Percentiles rank a stretch among this genome's conserved stretches.
These are phyloP conservation scores for Dicyrtoma fusca DNA, from an alignment of 2,888 invertebrate genomes.

Conservation along the genomic window DNA sequence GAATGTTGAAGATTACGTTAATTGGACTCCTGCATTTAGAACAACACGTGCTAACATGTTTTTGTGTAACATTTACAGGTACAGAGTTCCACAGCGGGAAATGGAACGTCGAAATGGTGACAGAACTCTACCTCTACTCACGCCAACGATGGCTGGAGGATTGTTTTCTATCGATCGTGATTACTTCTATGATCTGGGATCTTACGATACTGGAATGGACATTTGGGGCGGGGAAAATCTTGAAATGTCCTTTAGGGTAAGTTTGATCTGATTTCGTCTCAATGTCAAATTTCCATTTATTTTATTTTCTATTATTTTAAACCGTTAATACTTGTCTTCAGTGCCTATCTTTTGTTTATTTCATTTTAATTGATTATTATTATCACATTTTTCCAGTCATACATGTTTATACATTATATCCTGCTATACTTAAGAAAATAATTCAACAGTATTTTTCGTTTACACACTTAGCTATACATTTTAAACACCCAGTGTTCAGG, in stretches of 20 bases:
- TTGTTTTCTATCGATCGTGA: slow-evolving; percentile 83
- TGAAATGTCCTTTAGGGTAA: slow-evolving; percentile 68
- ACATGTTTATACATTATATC: slow-evolving; percentile 1
- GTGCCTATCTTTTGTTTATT: too few species aligned
- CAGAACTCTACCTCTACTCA: slow-evolving; percentile 86
- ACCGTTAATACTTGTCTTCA: too few species aligned
- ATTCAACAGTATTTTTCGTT: too few species aligned
- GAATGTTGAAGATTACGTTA: too few species aligned
- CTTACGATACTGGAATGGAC: slow-evolving; percentile 99
- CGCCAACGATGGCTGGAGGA: slow-evolving; percentile 99
- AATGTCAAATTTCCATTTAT: too few species aligned
- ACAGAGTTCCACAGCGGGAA: slow-evolving; percentile 95
- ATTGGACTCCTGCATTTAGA: too few species aligned
- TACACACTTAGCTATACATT: too few species aligned
- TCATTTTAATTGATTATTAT: neutral
- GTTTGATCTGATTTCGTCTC: slow-evolving; percentile 59
- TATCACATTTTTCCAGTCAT: neutral
- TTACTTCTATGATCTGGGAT: slow-evolving; percentile 96
- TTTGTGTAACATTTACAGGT: slow-evolving; percentile 66
- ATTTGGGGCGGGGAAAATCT: slow-evolving; percentile 83
- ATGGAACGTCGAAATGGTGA: slow-evolving; percentile 92
- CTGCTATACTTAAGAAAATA: too few species aligned
- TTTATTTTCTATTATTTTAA: too few species aligned
- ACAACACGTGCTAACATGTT: neutral
- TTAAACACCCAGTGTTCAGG: too few species aligned